Conservation (phyloP, 2,797 vertebrate species). For the Emys orbicularis region DNA sequence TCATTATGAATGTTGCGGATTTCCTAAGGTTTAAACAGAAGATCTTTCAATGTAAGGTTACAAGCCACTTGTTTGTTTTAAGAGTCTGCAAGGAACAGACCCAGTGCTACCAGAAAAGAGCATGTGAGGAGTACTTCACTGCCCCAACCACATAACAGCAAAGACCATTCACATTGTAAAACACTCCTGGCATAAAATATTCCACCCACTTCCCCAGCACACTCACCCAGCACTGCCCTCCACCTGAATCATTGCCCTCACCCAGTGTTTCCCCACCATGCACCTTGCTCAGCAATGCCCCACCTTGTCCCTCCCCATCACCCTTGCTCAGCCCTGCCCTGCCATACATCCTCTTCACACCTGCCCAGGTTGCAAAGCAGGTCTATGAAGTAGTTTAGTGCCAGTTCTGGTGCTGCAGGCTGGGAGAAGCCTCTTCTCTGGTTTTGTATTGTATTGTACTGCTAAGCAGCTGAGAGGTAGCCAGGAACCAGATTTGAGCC, state of each 20-base stretch:
- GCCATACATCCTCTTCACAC: accelerated
- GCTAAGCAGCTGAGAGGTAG: background rate
- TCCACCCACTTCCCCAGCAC: background rate
- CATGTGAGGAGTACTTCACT: accelerated
- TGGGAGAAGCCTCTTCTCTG: background rate
- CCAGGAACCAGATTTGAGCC: background rate
- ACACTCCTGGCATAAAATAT: background rate
- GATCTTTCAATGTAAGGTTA: background rate
- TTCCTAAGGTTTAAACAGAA: conserved; percentile 87
- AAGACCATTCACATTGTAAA: background rate
- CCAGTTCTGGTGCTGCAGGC: background rate
- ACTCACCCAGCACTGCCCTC: background rate
- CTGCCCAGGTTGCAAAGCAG: background rate
- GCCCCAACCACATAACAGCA: background rate
- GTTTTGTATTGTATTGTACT: background rate
- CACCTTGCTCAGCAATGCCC: accelerated
- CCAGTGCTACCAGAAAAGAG: background rate
- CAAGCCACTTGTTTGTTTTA: background rate
- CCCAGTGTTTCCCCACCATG: background rate
- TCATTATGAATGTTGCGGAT: conserved; percentile 97
- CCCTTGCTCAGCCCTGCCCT: accelerated
- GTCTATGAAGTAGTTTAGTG: background rate
- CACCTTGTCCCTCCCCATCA: accelerated
- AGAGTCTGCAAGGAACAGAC: conserved; percentile 24
- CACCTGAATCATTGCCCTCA: background rate